phyloP scores from a whole-genome alignment of 2,797 vertebrate genomes.

The Sciurus carolinensis region DNA sequence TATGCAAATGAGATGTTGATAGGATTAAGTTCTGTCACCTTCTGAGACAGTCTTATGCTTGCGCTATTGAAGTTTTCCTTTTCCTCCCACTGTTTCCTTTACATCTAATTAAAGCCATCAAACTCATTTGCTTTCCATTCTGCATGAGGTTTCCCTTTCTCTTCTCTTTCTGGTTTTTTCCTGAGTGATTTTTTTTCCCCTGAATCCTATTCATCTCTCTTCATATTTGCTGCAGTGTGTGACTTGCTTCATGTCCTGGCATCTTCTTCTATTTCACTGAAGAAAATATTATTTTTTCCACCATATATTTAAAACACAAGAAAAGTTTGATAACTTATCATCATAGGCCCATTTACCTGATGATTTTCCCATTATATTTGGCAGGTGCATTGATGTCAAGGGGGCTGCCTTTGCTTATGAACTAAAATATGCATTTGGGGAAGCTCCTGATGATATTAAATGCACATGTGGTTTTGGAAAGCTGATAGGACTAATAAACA shows the following conservation, averaged over 20 bases:
- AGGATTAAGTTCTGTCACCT: conserved; percentile 84
- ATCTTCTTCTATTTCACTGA: conserved; percentile 25
- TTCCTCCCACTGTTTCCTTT: conserved; percentile 61
- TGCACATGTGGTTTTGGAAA: neutral
- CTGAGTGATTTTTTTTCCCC: neutral
- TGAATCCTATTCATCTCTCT: neutral
- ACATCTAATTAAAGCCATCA: conserved; percentile 81
- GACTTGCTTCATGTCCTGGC: neutral
- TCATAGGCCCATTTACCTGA: neutral
- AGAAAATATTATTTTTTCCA: neutral
- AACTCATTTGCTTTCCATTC: conserved; percentile 55
- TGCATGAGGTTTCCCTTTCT: neutral
- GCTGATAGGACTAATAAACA: conserved; percentile 52
- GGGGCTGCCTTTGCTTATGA: neutral
- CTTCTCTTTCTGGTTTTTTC: neutral
- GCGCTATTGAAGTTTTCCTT: conserved; percentile 70
- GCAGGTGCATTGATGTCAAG: neutral
- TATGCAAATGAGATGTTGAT: conserved; percentile 86
- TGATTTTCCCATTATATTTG: conserved; percentile 28
- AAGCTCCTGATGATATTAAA: neutral
- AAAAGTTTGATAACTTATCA: neutral
- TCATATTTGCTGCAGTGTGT: conserved; percentile 5
- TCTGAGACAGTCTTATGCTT: conserved; percentile 68
- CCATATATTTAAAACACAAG: conserved; percentile 44
- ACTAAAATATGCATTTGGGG: neutral